Evolutionary conservation across 2,888 invertebrate genomes (phyloP).

Genomic region (Tenthredo mesomela): DNA sequence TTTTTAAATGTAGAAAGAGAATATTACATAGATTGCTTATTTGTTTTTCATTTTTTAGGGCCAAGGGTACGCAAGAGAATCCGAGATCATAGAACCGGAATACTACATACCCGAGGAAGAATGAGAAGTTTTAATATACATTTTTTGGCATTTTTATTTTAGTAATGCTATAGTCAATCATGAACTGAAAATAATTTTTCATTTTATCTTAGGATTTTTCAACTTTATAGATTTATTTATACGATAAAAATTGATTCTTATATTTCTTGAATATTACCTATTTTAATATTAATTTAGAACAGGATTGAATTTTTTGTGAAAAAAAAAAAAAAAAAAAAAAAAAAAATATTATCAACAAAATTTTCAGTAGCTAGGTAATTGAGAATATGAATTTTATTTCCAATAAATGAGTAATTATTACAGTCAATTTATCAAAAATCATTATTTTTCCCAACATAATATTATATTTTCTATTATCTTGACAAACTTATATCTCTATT

Average conservation of each 20-base stretch:
- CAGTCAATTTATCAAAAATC: slow-evolving; percentile 11
- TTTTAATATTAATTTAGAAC: slow-evolving; percentile 15
- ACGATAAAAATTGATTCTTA: slow-evolving; percentile 34
- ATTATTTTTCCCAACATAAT: background rate
- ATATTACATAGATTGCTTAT: background rate
- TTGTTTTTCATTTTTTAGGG: slow-evolving; percentile 60
- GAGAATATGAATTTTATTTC: slow-evolving; percentile 32
- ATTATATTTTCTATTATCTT: background rate
- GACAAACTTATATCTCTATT: background rate
- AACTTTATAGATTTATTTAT: slow-evolving; percentile 40
- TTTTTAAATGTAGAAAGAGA: slow-evolving; percentile 2
- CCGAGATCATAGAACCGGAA: slow-evolving; percentile 63
- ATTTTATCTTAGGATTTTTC: slow-evolving; percentile 35
- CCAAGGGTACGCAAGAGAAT: slow-evolving; percentile 64
- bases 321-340: background rate
- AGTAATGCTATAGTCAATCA: slow-evolving; percentile 46
- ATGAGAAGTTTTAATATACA: background rate
- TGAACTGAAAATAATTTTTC: slow-evolving; percentile 41
- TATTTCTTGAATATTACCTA: slow-evolving; percentile 13
- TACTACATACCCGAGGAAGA: slow-evolving; percentile 59
- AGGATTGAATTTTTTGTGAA: slow-evolving; percentile 23
- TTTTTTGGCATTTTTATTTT: slow-evolving; percentile 38
- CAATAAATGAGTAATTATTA: slow-evolving; percentile 38
- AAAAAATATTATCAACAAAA: background rate
- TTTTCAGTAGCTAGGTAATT: background rate